Percentiles rank a stretch among this genome's conserved stretches.
Evolutionary conservation across 1,140 invertebrate genomes (phyloP).

Genomic region (Babylonia areolata): DNA sequence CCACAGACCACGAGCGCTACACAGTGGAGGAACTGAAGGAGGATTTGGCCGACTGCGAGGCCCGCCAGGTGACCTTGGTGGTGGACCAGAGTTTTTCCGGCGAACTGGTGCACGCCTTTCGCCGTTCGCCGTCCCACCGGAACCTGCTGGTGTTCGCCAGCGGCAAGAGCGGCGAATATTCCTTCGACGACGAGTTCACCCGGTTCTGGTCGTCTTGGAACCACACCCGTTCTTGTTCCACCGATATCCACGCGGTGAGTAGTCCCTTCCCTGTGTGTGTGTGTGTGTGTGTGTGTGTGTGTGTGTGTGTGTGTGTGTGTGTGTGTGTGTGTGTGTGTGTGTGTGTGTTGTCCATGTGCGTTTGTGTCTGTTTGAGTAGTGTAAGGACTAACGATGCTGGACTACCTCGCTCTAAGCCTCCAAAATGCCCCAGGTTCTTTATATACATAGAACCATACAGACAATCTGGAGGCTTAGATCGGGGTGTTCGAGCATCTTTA

Average conservation of each 20-base stretch:
- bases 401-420: too few species aligned
- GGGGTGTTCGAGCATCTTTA: too few species aligned
- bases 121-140: constrained; percentile 64
- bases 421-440: too few species aligned
- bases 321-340: neutral
- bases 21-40: constrained; percentile 76
- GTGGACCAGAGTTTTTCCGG: constrained; percentile 78
- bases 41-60: constrained; percentile 77
- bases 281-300: neutral
- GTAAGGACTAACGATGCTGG: too few species aligned
- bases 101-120: constrained; percentile 72
- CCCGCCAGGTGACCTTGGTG: constrained; percentile 77
- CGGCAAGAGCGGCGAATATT: constrained; percentile 71
- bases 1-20: constrained; percentile 77
- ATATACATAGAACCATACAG: too few species aligned
- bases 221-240: constrained; percentile 72
- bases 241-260: constrained; percentile 74
- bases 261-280: neutral
- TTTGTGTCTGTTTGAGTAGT: neutral
- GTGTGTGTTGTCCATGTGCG: neutral
- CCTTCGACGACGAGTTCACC: constrained; percentile 75
- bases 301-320: neutral
- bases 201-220: constrained; percentile 72
- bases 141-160: constrained; percentile 76
- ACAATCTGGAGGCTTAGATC: too few species aligned